Base-by-base conservation (phyloP, 2,888 invertebrate species). In the Diarsia mendica region DNA sequence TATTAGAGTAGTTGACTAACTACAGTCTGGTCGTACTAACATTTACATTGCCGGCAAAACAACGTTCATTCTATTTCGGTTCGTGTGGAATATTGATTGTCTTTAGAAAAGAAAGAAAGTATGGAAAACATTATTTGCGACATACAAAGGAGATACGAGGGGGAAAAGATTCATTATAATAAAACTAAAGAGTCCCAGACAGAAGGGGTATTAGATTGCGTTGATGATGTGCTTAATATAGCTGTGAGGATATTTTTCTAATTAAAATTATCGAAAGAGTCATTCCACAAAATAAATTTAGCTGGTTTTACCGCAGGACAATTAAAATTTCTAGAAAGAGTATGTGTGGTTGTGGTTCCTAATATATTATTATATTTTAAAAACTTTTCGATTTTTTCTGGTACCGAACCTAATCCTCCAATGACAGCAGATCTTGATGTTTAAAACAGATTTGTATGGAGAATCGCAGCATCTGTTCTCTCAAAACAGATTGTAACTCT, bases 11-110 rank as follows among this genome's bases (percentile, higher is more conserved):
- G 66, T 79, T 63, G 58, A 77, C 28, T 28, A 28, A 28, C 28
- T 28, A 28, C 28, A 67, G 58, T 70, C 69, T 75, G 1, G 55
- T 61, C 58, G 61, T 11, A 60, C 60, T 74, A 75, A 51, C 76
- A 64, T 74, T 74, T 51, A 48, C 20, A 48, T 55, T 55, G 55
- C 61, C 23, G 23, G 39, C 53, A 23, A 63, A 53, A 48, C 23
- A 71, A 71, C 39, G 72, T 55, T 69, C n/a, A 68, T 55, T 55
- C 46, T 68, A 67, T 55, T 68, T 68, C 55, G 46, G 68, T 72
- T n/a, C 68, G 46, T 33, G 33, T 33, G 69, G n/a, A 33, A 55
- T 72, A 68, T 67, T 33, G 46, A 46, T 33, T 63, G n/a, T 63
- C 15, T n/a, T 13, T n/a, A n/a, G n/a, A n/a, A 10, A 58, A 15